Evolutionary conservation across 1,140 invertebrate species (phyloP), one percentile per base, ranked within the genome.

Genomic region (Calephelis virginiensis): DNA sequence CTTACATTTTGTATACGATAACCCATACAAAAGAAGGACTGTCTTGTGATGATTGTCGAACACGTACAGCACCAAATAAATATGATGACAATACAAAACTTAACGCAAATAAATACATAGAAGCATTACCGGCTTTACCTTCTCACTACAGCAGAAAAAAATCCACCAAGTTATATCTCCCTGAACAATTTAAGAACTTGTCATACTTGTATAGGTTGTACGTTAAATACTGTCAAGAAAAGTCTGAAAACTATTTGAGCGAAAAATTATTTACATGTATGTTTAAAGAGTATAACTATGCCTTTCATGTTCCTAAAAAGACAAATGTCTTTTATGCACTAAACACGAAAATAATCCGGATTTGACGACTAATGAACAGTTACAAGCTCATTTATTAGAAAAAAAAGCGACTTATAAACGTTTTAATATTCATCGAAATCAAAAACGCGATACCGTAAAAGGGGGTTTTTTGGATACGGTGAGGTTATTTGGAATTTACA

Each of bases 251-350:
- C 12, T 49, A 62, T 43, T 64, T 12, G 17, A 69, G 63, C 56
- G 68, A 73, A 63, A 64, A 59, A 43, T 14, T 68, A 12, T 73
- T 73, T 66, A 50, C 5, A 50, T 13, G 47, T 17, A 62, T 73
- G 2, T 73, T 73, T 64, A 70, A 66, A 9, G 68, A 73, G 11
- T 70, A 68, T 60, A 68, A 73, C 14, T 59, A 63, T 45, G 37
- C 13, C 4, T 68, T 73, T 47, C 72, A 73, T 43, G 46, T 46
- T 43, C 72, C 72, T 0, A 70, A 73, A 63, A 73, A 13, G 68
- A 73, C 50, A 73, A 73, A 68, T 73, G 72, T 49, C 8, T 49
- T 4, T 8, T 63, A 40, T 72, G 70, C 50, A 63, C 43, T 47
- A 63, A 66, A 62, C 6, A 37, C 45, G 64, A 64, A 69, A 61